Evolutionary conservation across 2,113 vertebrate genomes (phyloP), one percentile per base, ranked within the genome.

Genomic region (Alexandromys fortis): DNA sequence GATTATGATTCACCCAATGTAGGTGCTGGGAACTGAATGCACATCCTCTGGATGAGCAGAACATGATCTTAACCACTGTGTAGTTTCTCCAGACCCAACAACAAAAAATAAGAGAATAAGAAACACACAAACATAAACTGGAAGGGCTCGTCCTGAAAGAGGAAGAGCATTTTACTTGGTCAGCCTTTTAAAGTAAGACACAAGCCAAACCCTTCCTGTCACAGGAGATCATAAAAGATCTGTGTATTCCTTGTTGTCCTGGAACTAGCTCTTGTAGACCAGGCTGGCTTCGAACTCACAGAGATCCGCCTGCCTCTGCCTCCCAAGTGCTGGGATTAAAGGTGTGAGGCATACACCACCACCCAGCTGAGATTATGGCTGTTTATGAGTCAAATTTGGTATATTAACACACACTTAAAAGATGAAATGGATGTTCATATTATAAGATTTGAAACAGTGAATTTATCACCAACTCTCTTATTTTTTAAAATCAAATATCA

Each of bases 361-460:
- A 55, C 55, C 55, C 55, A 17, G 55, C 16, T 55, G 86, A 75
- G 49, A 87, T 81, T 61, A n/a, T 61, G 26, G 63, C 67, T 75
- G 33, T 90, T 87, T 68, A 0, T 94, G 88, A 89, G 45, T 94
- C 58, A 94, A 76, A 92, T 73, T 9, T 49, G n/a, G 30, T 77
- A 78, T 86, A 76, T 75, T 91, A 92, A 92, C 8, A 87, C 61
- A 77, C 55, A 89, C 12, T 94, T 91, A 78, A 94, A 95, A 94
- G 22, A 52, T 94, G 30, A 97, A 67, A 95, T 92, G 30, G 45
- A 92, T 78, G 24, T 6, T 83, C n/a, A 91, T 38, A 89, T 68
- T 79, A 75, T 8, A 94, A 86, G 77, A 24, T 91, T 86, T 93
- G 55, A 87, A 93, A 75, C 28, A 96, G 38, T 94, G 68, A 96